phyloP scores from a whole-genome alignment of 2,113 vertebrate species.

The Philantomba maxwellii region DNA sequence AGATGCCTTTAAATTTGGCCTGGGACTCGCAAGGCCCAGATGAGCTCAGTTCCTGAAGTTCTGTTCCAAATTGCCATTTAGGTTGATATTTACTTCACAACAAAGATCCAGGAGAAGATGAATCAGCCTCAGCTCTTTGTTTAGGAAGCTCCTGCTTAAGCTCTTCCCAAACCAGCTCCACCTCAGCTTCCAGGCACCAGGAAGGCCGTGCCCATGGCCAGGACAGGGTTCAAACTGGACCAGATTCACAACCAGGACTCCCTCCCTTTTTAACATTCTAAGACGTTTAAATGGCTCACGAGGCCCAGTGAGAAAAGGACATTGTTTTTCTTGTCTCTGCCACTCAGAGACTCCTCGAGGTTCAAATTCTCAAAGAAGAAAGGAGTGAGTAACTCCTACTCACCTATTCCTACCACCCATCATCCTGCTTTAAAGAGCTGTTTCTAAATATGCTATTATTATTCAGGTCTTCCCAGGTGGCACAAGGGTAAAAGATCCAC shows the following conservation, averaged over 20 bases:
- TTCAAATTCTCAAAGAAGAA: background rate
- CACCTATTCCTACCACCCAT: no score
- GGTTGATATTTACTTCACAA: background rate
- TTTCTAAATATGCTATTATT: background rate
- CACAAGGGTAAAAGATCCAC: background rate
- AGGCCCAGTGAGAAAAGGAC: background rate
- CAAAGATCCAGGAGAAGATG: constrained; percentile 18
- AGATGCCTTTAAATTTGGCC: background rate
- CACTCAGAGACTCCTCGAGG: background rate
- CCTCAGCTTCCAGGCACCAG: constrained; percentile 21
- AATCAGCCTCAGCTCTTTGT: constrained; percentile 41
- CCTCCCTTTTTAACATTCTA: constrained; percentile 26
- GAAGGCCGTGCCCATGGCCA: background rate
- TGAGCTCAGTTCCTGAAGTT: constrained; percentile 20
- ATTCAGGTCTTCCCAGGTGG: background rate
- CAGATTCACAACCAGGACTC: background rate
- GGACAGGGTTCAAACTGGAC: background rate
- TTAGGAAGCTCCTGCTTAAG: background rate
- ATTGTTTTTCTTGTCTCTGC: background rate
- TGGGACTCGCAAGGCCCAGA: background rate
- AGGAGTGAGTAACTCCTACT: background rate
- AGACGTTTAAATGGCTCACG: background rate
- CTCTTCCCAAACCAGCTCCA: background rate
- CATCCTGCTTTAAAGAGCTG: background rate
- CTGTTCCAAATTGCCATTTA: background rate